Conservation (phyloP, 2,113 vertebrate genomes). For the Connochaetes taurinus region DNA sequence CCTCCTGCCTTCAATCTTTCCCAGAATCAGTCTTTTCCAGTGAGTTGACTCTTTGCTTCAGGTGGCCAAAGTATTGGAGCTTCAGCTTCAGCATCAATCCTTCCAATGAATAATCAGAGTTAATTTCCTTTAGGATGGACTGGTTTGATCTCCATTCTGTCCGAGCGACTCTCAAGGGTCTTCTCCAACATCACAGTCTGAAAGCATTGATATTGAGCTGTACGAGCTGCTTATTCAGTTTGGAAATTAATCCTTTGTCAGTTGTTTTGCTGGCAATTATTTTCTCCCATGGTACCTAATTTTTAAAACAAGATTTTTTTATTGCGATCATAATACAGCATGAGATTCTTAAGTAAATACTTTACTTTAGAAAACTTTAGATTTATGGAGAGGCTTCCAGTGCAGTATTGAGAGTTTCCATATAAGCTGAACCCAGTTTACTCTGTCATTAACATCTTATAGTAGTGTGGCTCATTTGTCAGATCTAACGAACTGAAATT, state of each 20-base stretch:
- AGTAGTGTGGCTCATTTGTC: not conserved
- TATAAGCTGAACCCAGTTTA: not conserved
- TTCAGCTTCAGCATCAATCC: not conserved
- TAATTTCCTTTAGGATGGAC: not conserved
- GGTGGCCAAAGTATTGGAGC: not conserved
- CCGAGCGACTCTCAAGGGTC: rapidly evolving
- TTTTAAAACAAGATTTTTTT: not conserved
- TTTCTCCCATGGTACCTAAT: not conserved
- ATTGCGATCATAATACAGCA: not conserved
- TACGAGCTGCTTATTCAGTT: not conserved
- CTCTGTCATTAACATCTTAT: not conserved
- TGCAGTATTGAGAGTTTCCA: not conserved
- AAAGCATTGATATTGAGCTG: not conserved
- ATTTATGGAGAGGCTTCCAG: not conserved
- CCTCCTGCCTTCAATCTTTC: not conserved
- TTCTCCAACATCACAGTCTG: not conserved
- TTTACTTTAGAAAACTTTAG: not conserved
- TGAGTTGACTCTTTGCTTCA: not conserved
- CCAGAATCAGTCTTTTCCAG: not conserved
- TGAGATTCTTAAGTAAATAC: not conserved
- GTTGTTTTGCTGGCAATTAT: not conserved
- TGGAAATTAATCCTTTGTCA: not conserved
- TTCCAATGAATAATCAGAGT: not conserved
- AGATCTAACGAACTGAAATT: not conserved
- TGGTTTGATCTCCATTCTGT: not conserved